Percentiles rank a stretch among this genome's conserved stretches.
Conservation (phyloP, 2,797 vertebrate species). For the Oreonectes daqikongensis region DNA sequence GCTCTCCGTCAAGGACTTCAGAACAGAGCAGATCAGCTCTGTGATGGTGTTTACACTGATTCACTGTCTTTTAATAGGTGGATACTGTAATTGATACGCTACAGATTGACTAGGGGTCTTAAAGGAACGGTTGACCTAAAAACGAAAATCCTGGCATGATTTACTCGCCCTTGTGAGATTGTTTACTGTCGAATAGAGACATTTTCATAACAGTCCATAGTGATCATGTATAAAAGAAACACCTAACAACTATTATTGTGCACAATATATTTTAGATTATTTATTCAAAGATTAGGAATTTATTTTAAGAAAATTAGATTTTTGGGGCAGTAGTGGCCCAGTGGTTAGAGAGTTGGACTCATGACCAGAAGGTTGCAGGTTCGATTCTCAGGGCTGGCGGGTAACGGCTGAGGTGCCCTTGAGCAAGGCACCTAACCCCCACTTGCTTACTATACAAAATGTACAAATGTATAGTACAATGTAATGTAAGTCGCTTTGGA, state of each 20-base stretch:
- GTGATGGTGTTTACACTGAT: constrained; percentile 68
- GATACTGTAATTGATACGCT: constrained; percentile 38
- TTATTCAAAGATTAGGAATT: no score
- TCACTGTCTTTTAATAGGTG: constrained; percentile 62
- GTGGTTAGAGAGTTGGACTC: no score
- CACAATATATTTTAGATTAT: no score
- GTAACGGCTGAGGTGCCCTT: no score
- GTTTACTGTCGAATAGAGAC: not conserved
- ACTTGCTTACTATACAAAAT: no score
- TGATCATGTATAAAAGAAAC: not conserved
- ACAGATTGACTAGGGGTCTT: constrained; percentile 17
- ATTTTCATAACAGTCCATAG: not conserved
- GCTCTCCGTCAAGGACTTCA: constrained; percentile 70
- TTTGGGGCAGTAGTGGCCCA: no score
- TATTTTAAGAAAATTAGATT: no score
- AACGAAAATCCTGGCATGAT: not conserved
- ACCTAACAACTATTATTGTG: not conserved
- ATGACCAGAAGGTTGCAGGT: no score
- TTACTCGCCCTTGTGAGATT: not conserved
- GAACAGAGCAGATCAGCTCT: constrained; percentile 56
- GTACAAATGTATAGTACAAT: no score
- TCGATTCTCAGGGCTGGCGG: no score
- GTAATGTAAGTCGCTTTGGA: no score
- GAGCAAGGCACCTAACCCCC: no score
- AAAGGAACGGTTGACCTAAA: not conserved